Base-by-base conservation (phyloP, 2,113 vertebrate genomes). In the Anas platyrhynchos region DNA sequence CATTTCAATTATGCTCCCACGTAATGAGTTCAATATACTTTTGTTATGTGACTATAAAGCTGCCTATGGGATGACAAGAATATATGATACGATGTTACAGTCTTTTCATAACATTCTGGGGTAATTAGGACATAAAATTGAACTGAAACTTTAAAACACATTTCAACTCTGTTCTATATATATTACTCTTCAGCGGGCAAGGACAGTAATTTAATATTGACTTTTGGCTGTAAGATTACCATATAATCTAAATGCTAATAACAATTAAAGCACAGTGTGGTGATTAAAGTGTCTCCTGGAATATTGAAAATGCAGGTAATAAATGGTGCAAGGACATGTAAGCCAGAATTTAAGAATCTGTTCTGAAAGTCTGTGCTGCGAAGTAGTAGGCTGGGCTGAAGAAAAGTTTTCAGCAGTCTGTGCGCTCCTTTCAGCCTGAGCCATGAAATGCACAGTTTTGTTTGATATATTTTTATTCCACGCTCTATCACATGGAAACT, bases 71-170 rank as follows among this genome's bases (percentile, higher is more conserved):
- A 20, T 84, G 94, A 56, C 92, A 96, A 66, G 88, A 83, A 94
- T 97, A 61, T 94, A 91, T 80, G 91, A 87, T 63, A 14, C 32
- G 77, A 59, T 89, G 91, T 89, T 96, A 48, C 86, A 78, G 88
- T 77, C 79, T 77, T 86, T 95, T 75, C 85, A 95, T 84, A 96
- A 91, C 75, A 59, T 91, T 66, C 91, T 3, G 1, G 46, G 91
- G 86, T 97, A 96, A 97, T 97, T 97, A 93, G 96, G 83, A 96
- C 96, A 96, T 96, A 97, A 97, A 97, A 96, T 69, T 94, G 95
- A 93, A 73, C 94, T 82, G 94, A 92, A 96, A 93, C 81, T 96
- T 96, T 85, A 84, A 78, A 91, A 76, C 46, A 76, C 88, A 67
- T 96, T 93, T 92, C 95, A 84, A n/a, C 52, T 94, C 91, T 73